Base-by-base conservation (phyloP, 53 echinoderm and acorn worm species). In the Antedon mediterranea region DNA sequence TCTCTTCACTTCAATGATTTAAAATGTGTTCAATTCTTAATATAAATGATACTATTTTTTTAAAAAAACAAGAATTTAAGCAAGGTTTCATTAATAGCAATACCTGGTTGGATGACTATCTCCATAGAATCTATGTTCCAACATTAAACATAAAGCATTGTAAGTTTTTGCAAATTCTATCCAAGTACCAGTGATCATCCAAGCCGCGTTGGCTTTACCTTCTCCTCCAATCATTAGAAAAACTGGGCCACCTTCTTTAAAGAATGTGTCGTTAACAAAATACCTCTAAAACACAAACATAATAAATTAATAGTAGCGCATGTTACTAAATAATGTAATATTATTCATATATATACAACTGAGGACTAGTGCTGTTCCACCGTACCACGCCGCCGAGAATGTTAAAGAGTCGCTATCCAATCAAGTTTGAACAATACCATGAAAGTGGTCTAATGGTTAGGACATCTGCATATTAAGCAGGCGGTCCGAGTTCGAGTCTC, bases 211-310 rank as follows among this genome's bases (percentile, higher is more conserved):
- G 5, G 91, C 91, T 31, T 72, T 81, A 0, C 92, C 92, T 78
- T 95, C 97, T 73, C 97, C 97, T 32, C 97, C 97, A 30, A 95
- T 95, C 91, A 91, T 95, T 31, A 94, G 74, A 77, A 95, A 95
- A 23, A 92, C 92, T 0, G 94, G 94, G 31, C 89, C 86, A 0
- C 88, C 92, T 43, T 86, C 44, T 29, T 87, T 87, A 76, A 44
- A 95, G 88, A 88, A 91, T 30, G 91, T 91, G 43, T 77, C 83
- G 28, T 92, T 92, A 18, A 92, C 79, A 71, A 92, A 95, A 71
- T 85, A 95, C 7, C 97, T 89, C 97, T 95, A 83, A n/a, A 81
- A 23, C 13, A 28, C 2, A 72, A 79, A 30, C 31, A 71, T 5
- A 31, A 18, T 28, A n/a, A n/a, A n/a, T n/a, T n/a, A n/a, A n/a